A percentile compares a stretch with the other conserved stretches of the same genome.
phyloP scores from a whole-genome alignment of 2,888 invertebrate genomes.

The Carterocephalus palaemon region DNA sequence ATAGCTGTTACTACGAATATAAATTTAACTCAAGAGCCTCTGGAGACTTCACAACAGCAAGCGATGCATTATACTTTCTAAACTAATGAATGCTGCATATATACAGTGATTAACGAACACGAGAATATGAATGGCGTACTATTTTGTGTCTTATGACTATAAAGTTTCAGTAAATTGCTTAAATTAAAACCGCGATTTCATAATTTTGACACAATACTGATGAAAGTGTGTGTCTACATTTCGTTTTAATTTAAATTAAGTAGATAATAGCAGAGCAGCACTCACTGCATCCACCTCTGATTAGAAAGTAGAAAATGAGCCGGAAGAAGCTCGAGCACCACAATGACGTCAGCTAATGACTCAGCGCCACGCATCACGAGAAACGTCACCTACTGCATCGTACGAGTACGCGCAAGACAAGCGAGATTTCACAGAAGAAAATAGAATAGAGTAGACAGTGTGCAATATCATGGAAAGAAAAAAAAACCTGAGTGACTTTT shows the following conservation, averaged over 20 bases:
- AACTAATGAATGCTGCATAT: constrained; percentile 21
- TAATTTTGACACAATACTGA: too few relatives aligned
- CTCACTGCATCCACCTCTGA: constrained; percentile 11
- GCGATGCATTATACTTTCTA: constrained; percentile 21
- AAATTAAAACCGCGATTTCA: too few relatives aligned
- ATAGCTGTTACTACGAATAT: constrained; percentile 17
- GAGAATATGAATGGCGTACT: constrained; percentile 8
- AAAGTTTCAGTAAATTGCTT: constrained; percentile 7
- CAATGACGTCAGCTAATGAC: constrained; percentile 24
- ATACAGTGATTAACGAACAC: constrained; percentile 22
- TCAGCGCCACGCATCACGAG: constrained; percentile 17
- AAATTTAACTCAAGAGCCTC: constrained; percentile 15
- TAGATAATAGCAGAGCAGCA: neutral
- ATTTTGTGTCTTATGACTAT: constrained; percentile 13
- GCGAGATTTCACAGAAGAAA: constrained; percentile 16
- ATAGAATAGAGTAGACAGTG: too few relatives aligned
- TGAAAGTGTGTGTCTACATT: too few relatives aligned
- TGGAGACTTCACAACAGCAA: constrained; percentile 16
- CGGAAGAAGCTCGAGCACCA: constrained; percentile 20
- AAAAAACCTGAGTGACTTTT: neutral
- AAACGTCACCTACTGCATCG: constrained; percentile 17
- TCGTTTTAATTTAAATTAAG: constrained; percentile 15
- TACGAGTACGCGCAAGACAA: constrained; percentile 7
- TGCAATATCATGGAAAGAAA: too few relatives aligned
- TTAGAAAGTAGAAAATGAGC: constrained; percentile 26